Base-by-base conservation (phyloP, 2,797 vertebrate genomes). In the Acanthopagrus latus region DNA sequence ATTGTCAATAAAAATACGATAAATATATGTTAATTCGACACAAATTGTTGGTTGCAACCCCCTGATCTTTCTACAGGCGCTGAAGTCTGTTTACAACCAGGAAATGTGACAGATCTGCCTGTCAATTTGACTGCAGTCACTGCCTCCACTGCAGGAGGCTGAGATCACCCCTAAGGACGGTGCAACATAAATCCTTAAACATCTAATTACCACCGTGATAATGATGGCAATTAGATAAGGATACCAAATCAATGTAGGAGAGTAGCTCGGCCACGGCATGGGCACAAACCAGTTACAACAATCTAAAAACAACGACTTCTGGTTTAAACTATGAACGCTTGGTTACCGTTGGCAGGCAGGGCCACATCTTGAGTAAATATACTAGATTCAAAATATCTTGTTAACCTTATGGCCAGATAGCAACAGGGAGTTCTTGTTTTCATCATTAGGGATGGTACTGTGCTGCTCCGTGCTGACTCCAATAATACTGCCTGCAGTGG, bases 151-250 rank as follows among this genome's bases (percentile, higher is more conserved):
- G 52, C 27, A 58, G 46, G 48, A 77, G 21, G 58, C 16, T 52
- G 44, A 83, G 44, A 46, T 70, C 58, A 54, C 55, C 73, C 64
- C 64, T 66, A 21, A 67, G 58, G 62, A 64, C 56, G 58, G 47
- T 41, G 43, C 38, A 64, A 52, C 38, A 81, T 12, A 72, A 79
- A 88, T 73, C 76, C 33, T 74, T 58, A 46, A 71, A 63, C 71
- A 64, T 78, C 57, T 79, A 79, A 86, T 88, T 85, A 84, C 55
- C 59, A 41, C 56, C 41, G 59, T 68, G 51, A 84, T 81, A 69
- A 86, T 73, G 60, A 82, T 18, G 46, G 48, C 20, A 83, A 82
- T 69, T 65, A 78, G 41, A 46, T 20, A 23, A 70, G 43, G 71
- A 71, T 21, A 51, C 20, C 27, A 33, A 83, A 86, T 89, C 71